Evolutionary conservation across 2,888 invertebrate genomes (phyloP), one percentile per base, ranked within the genome.

Genomic region (Hylaea fasciaria): DNA sequence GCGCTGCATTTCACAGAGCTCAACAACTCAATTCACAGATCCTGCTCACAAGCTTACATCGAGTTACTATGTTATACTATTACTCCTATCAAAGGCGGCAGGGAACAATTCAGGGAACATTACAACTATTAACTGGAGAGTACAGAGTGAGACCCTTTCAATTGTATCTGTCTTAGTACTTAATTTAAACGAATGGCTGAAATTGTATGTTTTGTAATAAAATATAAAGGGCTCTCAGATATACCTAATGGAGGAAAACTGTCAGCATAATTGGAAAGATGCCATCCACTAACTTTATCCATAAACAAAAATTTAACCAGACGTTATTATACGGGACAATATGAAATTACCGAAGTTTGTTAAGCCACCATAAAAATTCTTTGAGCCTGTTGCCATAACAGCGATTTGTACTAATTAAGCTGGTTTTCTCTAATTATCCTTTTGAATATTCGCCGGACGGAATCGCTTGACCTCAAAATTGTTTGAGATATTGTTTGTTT

Each of bases 391-490:
- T 62, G 62, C 68, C 66, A 62, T 63, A 73, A 73, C 70, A 70
- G 70, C 69, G 68, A 74, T 77, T 76, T 77, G 63, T 76, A 71
- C 71, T 78, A 81, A 83, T 80, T 82, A 81, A 78, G 76, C 75
- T 73, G 78, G 80, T 81, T 83, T 81, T 77, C 76, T 77, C 77
- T 83, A 83, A 86, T 86, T 82, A 81, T 79, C 75, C 76, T 74
- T 72, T 69, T 76, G 77, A 81, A 81, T 80, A 82, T 83, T 83
- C 76, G 68, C 76, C 51, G 71, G 73, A 75, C 71, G 73, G 78
- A 81, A 85, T 83, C 81, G 72, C 80, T 87, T 83, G 83, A 86
- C 86, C 87, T 83, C 82, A 86, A 86, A 87, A 86, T 86, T 85
- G 82, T 83, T 81, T 78, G 77, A 83, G 80, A 84, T 86, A 86